Conservation (phyloP, 2,113 vertebrate species). For the Pelecanus crispus region DNA sequence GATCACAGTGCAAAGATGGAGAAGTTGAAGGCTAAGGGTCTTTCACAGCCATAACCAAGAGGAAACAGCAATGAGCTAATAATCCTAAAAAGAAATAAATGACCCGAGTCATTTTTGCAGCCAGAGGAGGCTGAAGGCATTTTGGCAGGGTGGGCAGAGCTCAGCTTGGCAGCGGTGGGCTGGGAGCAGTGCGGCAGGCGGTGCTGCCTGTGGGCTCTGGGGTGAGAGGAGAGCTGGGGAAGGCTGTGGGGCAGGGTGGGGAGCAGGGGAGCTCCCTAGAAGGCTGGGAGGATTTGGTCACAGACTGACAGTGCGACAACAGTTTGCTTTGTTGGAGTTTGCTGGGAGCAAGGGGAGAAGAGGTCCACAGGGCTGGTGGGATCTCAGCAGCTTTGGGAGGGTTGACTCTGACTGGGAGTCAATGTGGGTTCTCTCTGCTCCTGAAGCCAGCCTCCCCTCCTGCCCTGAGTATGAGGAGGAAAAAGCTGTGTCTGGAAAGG, state of each 20-base stretch:
- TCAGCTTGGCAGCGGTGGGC: neutral
- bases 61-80: neutral
- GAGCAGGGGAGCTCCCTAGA: fast-evolving
- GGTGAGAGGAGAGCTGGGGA: neutral
- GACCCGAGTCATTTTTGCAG: neutral
- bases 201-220: fast-evolving
- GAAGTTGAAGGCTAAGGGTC: neutral
- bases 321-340: neutral
- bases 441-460: neutral
- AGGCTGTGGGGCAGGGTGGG: no score
- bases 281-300: neutral
- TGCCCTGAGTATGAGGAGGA: neutral
- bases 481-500: neutral
- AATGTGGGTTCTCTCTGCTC: fast-evolving
- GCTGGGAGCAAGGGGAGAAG: neutral
- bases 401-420: neutral
- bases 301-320: fast-evolving
- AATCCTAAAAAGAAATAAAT: neutral
- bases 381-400: neutral
- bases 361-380: neutral
- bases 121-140: neutral
- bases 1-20: neutral
- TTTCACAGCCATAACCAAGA: neutral
- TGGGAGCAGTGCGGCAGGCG: no score
- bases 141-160: neutral